Evolutionary conservation across 2,113 vertebrate genomes (phyloP).

Genomic region (Pseudonaja textilis): DNA sequence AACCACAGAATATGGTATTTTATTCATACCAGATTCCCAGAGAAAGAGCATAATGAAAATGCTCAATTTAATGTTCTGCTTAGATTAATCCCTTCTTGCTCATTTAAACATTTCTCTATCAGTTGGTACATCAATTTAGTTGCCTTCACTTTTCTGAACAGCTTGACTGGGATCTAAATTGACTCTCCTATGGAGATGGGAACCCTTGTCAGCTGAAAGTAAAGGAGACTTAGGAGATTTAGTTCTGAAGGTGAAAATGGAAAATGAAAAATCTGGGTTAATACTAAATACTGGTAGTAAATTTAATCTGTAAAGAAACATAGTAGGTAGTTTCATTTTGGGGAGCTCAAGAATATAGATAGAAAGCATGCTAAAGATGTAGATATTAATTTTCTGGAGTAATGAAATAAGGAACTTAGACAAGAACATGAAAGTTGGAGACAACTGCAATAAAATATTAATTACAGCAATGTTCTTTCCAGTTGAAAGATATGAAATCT

Average conservation of each 20-base stretch:
- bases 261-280: background rate
- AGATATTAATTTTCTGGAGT: background rate
- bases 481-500: background rate
- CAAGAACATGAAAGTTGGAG: background rate
- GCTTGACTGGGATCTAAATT: background rate
- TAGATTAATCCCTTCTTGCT: background rate
- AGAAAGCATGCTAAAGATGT: background rate
- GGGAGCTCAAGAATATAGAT: background rate
- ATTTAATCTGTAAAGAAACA: background rate
- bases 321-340: background rate
- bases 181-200: background rate
- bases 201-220: background rate
- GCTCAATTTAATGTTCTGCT: background rate
- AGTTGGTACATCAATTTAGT: background rate
- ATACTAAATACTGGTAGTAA: background rate
- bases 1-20: background rate
- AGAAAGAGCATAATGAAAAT: background rate
- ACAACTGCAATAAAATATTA: background rate
- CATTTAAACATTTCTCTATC: background rate
- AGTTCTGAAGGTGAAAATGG: background rate
- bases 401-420: background rate
- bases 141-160: slow-evolving; percentile 4
- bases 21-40: background rate
- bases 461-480: background rate
- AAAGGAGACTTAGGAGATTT: background rate